Conservation (phyloP, 2,113 vertebrate genomes). For the Camelus bactrianus region DNA sequence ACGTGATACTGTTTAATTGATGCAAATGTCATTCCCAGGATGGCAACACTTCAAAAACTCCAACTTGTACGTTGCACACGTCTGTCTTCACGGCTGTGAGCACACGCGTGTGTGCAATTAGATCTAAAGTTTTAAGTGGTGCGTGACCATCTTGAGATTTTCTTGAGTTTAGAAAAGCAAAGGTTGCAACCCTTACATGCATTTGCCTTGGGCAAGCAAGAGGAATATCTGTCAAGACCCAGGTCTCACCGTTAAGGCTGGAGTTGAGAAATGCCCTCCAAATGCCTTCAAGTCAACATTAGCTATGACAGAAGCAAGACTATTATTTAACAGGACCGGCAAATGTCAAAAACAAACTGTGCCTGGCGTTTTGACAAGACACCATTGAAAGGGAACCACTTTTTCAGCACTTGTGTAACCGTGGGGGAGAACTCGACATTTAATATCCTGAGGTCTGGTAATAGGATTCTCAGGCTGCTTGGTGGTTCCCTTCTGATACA, state of each 20-base stretch:
- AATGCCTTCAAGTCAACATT: slow-evolving; percentile 88
- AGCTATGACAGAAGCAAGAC: slow-evolving; percentile 88
- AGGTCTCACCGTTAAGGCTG: slow-evolving; percentile 82
- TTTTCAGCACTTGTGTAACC: slow-evolving; percentile 80
- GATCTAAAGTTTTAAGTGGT: background rate
- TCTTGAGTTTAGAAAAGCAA: slow-evolving; percentile 82
- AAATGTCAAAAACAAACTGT: slow-evolving; percentile 88
- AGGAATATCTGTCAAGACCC: slow-evolving; percentile 86
- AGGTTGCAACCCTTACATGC: slow-evolving; percentile 80
- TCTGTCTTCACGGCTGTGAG: background rate
- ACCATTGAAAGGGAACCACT: slow-evolving; percentile 80
- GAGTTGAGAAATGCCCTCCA: slow-evolving; percentile 86
- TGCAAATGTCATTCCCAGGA: slow-evolving; percentile 80
- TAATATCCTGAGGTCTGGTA: slow-evolving; percentile 76
- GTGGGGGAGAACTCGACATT: slow-evolving; percentile 81
- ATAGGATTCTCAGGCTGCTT: slow-evolving; percentile 73
- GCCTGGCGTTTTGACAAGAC: slow-evolving; percentile 87
- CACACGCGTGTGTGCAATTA: fast-evolving
- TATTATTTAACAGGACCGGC: slow-evolving; percentile 88
- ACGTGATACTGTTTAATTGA: slow-evolving; percentile 80
- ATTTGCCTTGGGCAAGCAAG: slow-evolving; percentile 84
- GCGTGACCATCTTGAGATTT: background rate
- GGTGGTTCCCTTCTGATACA: slow-evolving; percentile 65
- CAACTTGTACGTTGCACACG: background rate
- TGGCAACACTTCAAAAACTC: slow-evolving; percentile 41